Base-by-base conservation (phyloP, 1,140 invertebrate genomes). In the Carcinoscorpius rotundicauda region DNA sequence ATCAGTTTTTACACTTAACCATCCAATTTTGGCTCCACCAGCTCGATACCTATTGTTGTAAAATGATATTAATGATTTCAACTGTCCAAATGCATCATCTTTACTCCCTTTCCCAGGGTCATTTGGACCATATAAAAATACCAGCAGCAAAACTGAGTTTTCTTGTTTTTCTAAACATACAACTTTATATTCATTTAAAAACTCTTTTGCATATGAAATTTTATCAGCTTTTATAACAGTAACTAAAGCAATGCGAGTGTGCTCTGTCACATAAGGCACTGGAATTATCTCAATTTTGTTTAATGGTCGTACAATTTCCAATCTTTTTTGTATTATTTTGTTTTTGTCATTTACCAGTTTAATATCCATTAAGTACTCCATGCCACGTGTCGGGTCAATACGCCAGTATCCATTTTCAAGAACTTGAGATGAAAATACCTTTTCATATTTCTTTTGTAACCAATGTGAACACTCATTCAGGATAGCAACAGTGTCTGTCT, bases 251-350 rank as follows among this genome's bases (percentile, higher is more conserved):
- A 96, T 83, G 69, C 87, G 78, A 4, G 85, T 84, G 73, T 86
- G 91, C 81, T 96, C 93, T 0, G 89, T 96, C 3, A 95, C 91
- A 76, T 93, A 95, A 3, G 92, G 90, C 73, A 91, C 87, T 4
- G 87, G 84, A 6, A 94, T 80, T 56, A 94, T 83, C 77, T 95
- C 89, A 4, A 91, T 85, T 73, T 87, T 84, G 49, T 88, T 87
- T 58, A 96, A 75, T 3, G 89, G 86, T 70, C 93, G 87, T 60
- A 85, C 83, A 51, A 86, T 81, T 79, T 89, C 82, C 62, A 86
- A 76, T 74, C 78, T 75, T 70, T 77, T 78, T 49, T 73, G 70
- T 3, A 75, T 64, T 65, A 74, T 68, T 64, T 72, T 72, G 9
- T 76, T 72, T 57, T 72, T 72, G 60, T 68, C 74, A 52, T 75